Conservation (phyloP, 2,888 invertebrate species). For the Ellobium chinense region DNA sequence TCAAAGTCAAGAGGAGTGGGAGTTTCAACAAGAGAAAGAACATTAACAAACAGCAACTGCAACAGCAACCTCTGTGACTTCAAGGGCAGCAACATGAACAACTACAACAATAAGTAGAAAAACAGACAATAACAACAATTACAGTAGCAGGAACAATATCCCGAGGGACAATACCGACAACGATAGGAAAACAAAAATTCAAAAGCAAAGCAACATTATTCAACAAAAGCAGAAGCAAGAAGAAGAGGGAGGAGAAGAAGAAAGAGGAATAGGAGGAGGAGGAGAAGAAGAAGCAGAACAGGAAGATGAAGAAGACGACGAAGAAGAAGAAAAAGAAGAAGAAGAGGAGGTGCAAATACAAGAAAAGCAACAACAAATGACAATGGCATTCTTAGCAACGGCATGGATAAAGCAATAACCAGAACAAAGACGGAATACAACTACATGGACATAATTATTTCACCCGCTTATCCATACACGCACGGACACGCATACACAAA, state of each 20-base stretch:
- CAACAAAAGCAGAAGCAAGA: background rate
- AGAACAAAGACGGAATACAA: background rate
- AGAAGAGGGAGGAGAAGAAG: slow-evolving; percentile 6
- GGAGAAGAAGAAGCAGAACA: background rate
- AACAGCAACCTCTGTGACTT: no score
- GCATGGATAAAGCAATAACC: background rate
- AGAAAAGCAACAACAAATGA: background rate
- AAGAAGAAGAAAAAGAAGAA: background rate
- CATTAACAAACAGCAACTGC: no score
- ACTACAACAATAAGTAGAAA: no score
- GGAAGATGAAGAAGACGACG: background rate
- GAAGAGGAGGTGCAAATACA: background rate
- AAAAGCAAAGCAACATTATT: background rate
- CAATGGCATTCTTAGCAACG: background rate
- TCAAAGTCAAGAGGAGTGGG: no score
- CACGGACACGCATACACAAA: no score
- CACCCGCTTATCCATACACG: no score
- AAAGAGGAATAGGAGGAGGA: background rate
- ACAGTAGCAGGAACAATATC: background rate
- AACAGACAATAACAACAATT: background rate
- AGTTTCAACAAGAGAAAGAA: no score
- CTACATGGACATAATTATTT: background rate
- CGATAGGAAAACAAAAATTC: background rate
- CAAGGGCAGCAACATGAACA: no score
- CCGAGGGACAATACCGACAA: background rate